Base-by-base conservation (phyloP, 2,113 vertebrate species). In the Sigmodon hispidus region DNA sequence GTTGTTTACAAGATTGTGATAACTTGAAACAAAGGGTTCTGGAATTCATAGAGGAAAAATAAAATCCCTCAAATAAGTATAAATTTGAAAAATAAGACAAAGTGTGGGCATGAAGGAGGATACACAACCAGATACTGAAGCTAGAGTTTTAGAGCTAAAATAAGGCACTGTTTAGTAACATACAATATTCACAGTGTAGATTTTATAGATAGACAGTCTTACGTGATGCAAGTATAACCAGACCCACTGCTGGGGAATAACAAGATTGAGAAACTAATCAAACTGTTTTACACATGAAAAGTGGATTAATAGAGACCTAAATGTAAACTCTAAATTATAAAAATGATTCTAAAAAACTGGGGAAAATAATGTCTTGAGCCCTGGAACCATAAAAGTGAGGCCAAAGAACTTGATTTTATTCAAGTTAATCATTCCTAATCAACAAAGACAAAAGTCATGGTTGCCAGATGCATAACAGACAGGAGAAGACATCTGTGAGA, bases 281-380 rank as follows among this genome's bases (percentile, higher is more conserved):
- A 13, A 88, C 73, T 45, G n/a, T 55, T 52, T 40, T 15, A 59
- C 2, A 91, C 1, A 15, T 87, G 24, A 34, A 91, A 87, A 69
- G 72, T 21, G 9, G 22, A 63, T 70, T 85, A 5, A 31, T 67
- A 45, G 85, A 59, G 34, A 50, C 4, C 1, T 57, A 91, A 29
- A 43, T 50, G 43, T 89, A 34, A 96, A 89, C 91, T 77, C 77
- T 83, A 67, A 81, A 69, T 40, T 77, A 61, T 61, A 87, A 65
- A 87, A 81, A 13, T 52, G 73, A 43, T 36, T 83, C 12, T 13
- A 65, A 87, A 61, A 77, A 15, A 8, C 17, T 52, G 22, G 9
- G 77, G 77, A 50, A 40, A 59, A n/a, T n/a, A 22, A 55, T 59
- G 48, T 81, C 75, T 88, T 88, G 48, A 94, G 85, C 9, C 48